These are phyloP conservation scores for Icerya purchasi DNA, from an alignment of 2,888 invertebrate genomes.

Conservation along the genomic window DNA sequence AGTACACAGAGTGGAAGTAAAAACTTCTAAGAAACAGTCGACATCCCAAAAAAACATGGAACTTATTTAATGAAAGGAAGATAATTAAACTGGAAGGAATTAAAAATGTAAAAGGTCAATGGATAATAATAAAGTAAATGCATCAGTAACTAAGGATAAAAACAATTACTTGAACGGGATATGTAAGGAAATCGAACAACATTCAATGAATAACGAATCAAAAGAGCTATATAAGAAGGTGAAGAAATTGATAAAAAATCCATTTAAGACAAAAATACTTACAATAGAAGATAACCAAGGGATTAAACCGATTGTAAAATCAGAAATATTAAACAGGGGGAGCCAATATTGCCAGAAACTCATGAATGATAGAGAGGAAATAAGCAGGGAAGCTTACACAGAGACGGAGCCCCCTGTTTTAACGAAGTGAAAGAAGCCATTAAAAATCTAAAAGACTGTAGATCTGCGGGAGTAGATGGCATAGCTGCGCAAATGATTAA, in stretches of 20 bases:
- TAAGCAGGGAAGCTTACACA: neutral
- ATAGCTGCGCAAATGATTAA: neutral
- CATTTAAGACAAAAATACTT: neutral
- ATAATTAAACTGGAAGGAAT: no score
- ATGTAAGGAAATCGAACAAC: neutral
- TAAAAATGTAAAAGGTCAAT: no score
- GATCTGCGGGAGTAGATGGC: neutral
- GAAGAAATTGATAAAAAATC: neutral
- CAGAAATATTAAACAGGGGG: neutral
- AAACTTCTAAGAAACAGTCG: no score
- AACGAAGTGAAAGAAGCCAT: neutral
- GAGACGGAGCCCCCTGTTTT: neutral
- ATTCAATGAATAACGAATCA: neutral
- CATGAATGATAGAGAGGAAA: neutral
- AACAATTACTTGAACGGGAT: conserved; percentile 8
- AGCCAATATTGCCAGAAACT: neutral
- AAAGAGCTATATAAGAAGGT: neutral
- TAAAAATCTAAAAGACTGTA: neutral
- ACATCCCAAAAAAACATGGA: no score
- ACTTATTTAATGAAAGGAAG: no score
- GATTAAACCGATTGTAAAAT: neutral
- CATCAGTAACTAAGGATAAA: neutral
- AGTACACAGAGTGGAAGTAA: no score
- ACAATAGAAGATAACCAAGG: neutral
- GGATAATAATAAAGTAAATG: neutral